Percentiles rank a stretch among this genome's conserved stretches.
phyloP scores from a whole-genome alignment of 2,888 invertebrate genomes.

The Andrena hattorfiana region DNA sequence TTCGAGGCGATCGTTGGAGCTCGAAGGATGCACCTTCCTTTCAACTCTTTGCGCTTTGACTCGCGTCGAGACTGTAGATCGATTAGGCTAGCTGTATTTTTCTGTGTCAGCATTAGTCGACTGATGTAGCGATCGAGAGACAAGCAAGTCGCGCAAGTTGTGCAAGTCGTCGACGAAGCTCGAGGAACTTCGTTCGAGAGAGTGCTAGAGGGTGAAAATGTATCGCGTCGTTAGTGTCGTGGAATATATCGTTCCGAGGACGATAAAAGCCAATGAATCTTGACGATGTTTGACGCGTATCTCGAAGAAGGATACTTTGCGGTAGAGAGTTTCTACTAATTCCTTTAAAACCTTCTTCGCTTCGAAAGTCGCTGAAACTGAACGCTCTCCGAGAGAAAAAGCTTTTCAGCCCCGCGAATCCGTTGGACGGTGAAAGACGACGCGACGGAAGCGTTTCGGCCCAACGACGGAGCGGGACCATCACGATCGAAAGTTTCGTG shows the following conservation, averaged over 20 bases:
- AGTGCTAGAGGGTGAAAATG: slow-evolving; percentile 21
- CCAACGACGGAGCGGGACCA: slow-evolving; percentile 2
- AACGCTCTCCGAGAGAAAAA: not conserved
- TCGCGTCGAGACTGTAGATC: not conserved
- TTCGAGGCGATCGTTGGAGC: not conserved
- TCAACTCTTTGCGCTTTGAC: not conserved
- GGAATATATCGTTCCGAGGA: not conserved
- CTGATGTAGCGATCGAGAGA: no score
- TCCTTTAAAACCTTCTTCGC: not conserved
- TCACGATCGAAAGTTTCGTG: slow-evolving; percentile 2
- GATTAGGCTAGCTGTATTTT: not conserved
- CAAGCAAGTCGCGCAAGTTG: not conserved
- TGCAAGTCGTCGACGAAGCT: not conserved
- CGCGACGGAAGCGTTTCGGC: not conserved
- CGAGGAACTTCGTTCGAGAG: not conserved
- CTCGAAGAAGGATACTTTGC: not conserved
- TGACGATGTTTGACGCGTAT: not conserved
- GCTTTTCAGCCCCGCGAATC: not conserved
- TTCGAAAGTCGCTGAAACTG: no score
- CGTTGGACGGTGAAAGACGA: not conserved
- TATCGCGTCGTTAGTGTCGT: not conserved
- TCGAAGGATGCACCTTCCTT: not conserved
- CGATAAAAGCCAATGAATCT: not conserved
- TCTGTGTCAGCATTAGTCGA: not conserved
- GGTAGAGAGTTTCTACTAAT: not conserved